These are phyloP conservation scores for Acrocephalus arundinaceus DNA, from an alignment of 2,113 vertebrate species.

Conservation along the genomic window DNA sequence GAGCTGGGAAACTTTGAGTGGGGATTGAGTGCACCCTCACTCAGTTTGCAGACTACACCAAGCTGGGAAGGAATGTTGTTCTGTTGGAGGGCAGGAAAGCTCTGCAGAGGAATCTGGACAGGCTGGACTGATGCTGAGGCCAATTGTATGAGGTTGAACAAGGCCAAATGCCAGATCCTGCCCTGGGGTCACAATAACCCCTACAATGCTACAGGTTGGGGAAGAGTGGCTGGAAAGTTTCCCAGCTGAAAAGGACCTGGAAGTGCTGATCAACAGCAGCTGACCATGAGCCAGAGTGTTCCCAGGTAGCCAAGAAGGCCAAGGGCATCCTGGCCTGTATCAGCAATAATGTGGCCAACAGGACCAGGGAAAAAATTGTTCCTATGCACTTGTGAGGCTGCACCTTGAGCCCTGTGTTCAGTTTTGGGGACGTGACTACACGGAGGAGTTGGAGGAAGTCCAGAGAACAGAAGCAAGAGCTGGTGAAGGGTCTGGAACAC, in stretches of 20 bases:
- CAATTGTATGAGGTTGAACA: accelerated
- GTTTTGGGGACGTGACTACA: neutral
- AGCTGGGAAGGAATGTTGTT: neutral
- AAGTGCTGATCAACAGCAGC: neutral
- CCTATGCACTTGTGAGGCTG: neutral
- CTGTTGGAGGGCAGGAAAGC: neutral
- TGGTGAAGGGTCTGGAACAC: neutral
- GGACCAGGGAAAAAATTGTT: neutral
- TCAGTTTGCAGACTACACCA: neutral
- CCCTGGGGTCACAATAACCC: neutral
- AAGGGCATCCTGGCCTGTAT: too few species aligned
- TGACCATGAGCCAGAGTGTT: neutral
- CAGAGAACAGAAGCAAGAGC: neutral
- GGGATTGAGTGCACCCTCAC: neutral
- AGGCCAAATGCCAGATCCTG: neutral
- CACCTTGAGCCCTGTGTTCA: accelerated
- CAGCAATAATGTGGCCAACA: neutral
- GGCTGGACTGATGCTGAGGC: neutral
- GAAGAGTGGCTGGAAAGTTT: neutral
- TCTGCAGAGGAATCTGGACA: neutral
- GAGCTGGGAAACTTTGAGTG: neutral
- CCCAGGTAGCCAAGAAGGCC: neutral
- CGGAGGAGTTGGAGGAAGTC: neutral
- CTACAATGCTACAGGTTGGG: neutral
- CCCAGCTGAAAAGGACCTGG: neutral